Evolutionary conservation across 2,888 invertebrate genomes (phyloP), one percentile per base, ranked within the genome.

Genomic region (Gerris lacustris): DNA sequence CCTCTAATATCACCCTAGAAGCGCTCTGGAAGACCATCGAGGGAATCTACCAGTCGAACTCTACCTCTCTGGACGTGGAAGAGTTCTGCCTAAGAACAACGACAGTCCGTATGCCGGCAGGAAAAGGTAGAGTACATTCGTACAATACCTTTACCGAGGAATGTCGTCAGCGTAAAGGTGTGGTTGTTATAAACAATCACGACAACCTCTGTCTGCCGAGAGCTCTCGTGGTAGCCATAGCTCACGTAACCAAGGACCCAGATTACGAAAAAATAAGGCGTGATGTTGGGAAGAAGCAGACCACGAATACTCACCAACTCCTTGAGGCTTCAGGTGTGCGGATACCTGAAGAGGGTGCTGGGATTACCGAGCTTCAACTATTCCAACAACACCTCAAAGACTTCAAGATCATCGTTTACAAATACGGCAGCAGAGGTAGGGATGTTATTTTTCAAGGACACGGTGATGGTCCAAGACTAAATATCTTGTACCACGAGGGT

Each of bases 151-250:
- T 73, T 69, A 11, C 45, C 0, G 75, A 75, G 44, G 73, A 74
- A 64, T 73, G 74, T 55, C n/a, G 15, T 7, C 69, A 17, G 5
- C n/a, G 72, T 0, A n/a, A 17, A n/a, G 72, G 73, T 15, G 72
- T 73, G 44, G 67, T 74, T 9, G 6, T 63, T 5, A 74, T 75
- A 17, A 75, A 75, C 6, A 76, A 76, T 70, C 73, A 67, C 31
- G 76, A 75, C 62, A 73, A 63, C 17, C 55, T 71, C 2, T 72
- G 72, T 47, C 63, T 72, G 0, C 63, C 72, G 11, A 11, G 72
- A 6, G 74, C 73, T 17, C 63, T 75, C 5, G 74, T 75, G 0
- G 71, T 74, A 6, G 73, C 73, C 0, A 73, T 66, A n/a, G 74
- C 75, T 0, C 6, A 70, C 7, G 72, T 63, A 1, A 67, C 63